phyloP scores from a whole-genome alignment of 2,113 vertebrate species.

The Alethe diademata region DNA sequence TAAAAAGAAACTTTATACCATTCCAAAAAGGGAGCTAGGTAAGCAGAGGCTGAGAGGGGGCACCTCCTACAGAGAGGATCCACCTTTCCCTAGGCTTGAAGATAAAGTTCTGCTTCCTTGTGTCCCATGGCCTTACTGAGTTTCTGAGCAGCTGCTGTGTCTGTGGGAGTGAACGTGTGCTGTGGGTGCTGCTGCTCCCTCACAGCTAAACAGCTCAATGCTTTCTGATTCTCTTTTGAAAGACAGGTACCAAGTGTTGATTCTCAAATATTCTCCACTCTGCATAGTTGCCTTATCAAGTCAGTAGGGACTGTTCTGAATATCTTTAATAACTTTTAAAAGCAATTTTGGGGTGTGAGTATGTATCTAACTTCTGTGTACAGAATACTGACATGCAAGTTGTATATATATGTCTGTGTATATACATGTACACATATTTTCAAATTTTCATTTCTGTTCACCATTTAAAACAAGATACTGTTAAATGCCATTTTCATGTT shows the following conservation, averaged over 20 bases:
- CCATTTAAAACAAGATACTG: conserved; percentile 41
- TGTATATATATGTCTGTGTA: not conserved
- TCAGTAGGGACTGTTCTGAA: not conserved
- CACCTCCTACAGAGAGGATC: not conserved
- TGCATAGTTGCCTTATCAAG: conserved; percentile 39
- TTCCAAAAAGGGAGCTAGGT: not conserved
- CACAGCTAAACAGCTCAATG: not conserved
- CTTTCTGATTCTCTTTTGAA: not conserved
- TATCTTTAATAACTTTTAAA: not conserved
- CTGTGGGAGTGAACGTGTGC: not conserved
- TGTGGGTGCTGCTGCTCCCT: not conserved
- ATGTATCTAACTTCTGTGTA: not conserved
- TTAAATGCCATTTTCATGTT: conserved; percentile 31
- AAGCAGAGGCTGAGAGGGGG: not conserved
- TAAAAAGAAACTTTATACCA: not conserved
- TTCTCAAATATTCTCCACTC: not conserved
- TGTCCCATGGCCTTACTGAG: rapidly evolving
- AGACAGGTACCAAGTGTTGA: not conserved
- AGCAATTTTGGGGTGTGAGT: not conserved
- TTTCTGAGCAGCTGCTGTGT: not conserved
- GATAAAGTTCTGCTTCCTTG: not conserved
- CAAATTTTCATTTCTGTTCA: not conserved
- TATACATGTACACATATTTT: not conserved
- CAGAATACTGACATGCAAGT: not conserved
- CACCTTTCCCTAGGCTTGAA: rapidly evolving